Conservation (phyloP, 35 echinoderm and acorn worm genomes). For the Holothuria glaberrima region DNA sequence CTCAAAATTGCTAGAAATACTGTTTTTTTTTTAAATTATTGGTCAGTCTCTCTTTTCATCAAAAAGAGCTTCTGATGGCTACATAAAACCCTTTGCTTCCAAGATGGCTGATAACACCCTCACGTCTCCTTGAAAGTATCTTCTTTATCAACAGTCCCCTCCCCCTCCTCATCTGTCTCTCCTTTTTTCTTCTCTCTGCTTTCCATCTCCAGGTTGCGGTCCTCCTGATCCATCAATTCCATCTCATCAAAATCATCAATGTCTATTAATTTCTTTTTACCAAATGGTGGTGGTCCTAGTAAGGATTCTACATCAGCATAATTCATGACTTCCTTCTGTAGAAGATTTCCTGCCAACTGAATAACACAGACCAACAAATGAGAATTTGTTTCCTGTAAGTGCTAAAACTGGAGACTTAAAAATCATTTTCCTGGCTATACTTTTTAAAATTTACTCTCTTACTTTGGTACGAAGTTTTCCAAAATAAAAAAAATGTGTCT, state of each 20-base stretch:
- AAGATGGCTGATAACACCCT: no score
- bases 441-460: no score
- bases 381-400: neutral
- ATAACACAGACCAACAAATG: neutral
- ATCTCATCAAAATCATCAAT: conserved; percentile 84
- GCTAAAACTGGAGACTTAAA: neutral
- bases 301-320: conserved; percentile 83
- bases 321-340: conserved; percentile 95
- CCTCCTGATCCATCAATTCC: conserved; percentile 52
- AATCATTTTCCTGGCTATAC: neutral
- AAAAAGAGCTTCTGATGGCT: no score
- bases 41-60: no score
- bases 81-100: no score
- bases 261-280: conserved; percentile 76
- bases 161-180: no score
- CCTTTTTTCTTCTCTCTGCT: conserved; percentile 30
- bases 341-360: conserved; percentile 75
- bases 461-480: neutral
- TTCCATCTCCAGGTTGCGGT: conserved; percentile 31
- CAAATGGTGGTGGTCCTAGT: conserved; percentile 90
- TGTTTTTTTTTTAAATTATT: no score
- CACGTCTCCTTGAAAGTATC: no score
- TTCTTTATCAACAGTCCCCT: no score
- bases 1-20: no score
- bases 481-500: neutral